Evolutionary conservation across 2,113 vertebrate genomes (phyloP), one percentile per base, ranked within the genome.

Genomic region (Rhegmatorhina hoffmannsi): DNA sequence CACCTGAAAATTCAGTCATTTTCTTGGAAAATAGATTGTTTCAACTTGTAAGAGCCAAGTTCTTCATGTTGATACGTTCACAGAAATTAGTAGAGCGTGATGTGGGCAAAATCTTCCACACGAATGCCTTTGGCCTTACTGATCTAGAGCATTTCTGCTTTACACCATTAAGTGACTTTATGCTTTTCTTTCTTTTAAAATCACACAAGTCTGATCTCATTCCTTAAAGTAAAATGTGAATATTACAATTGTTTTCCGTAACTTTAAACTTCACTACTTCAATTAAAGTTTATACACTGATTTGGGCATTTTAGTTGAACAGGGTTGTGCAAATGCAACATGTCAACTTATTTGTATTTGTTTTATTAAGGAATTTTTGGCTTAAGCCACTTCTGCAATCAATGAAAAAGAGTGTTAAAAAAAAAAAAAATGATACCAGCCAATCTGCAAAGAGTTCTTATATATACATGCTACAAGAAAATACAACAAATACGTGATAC

Each of bases 11-110:
- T 78, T 49, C 33, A 17, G 9, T 59, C n/a, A 6, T 9, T 76
- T 63, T 89, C 17, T 89, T 73, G 23, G 17, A 53, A 85, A 91
- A 62, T 47, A 12, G 25, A 23, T 76, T 85, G 11, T 91, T 94
- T 91, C 74, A 95, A 80, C 46, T 82, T 60, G 34, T 83, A 62
- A 79, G 16, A 94, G 29, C 31, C 40, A 89, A 87, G 38, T 91
- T 87, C 81, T 84, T 89, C 1, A 0, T 66, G 81, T 53, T n/a
- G 58, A 66, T 76, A 60, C 11, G 3, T 92, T 94, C 78, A 85
- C 94, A 67, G 91, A 94, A 97, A 90, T 97, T 94, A 95, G 93
- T 91, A 95, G 84, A 95, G 91, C 66, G 12, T 94, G 78, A 90
- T 94, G 94, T 58, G 82, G 87, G 36, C 81, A 95, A 82, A 91